These are phyloP conservation scores for Anas bernieri DNA, from an alignment of 2,797 vertebrate genomes.

Conservation along the genomic window DNA sequence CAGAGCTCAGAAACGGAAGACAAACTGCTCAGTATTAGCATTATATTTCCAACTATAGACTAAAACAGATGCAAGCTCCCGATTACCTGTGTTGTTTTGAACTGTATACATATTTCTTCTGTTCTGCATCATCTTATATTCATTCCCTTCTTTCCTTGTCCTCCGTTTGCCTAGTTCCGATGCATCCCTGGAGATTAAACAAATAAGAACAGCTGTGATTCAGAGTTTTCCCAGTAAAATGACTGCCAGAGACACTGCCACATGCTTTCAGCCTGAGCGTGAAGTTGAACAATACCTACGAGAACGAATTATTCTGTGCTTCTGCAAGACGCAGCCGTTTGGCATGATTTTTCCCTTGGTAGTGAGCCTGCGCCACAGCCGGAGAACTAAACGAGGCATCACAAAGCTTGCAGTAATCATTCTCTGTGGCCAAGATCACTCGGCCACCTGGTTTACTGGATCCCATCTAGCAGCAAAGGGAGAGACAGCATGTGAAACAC, in stretches of 20 bases:
- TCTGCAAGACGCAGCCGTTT: constrained; percentile 93
- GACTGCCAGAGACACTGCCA: not conserved
- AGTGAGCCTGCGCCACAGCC: constrained; percentile 96
- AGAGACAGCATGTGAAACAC: constrained; percentile 26
- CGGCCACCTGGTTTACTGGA: constrained; percentile 88
- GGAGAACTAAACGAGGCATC: constrained; percentile 97
- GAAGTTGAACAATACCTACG: constrained; percentile 85
- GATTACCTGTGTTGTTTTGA: constrained; percentile 88
- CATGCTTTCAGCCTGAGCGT: constrained; percentile 32
- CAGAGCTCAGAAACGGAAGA: not conserved
- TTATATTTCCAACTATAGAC: not conserved
- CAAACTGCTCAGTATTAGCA: not conserved
- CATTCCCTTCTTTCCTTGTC: constrained; percentile 90
- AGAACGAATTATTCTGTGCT: constrained; percentile 87
- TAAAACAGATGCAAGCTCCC: not conserved
- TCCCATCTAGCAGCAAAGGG: constrained; percentile 78
- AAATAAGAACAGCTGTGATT: constrained; percentile 37
- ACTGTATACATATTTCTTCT: constrained; percentile 86
- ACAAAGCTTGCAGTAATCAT: constrained; percentile 98
- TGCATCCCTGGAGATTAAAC: constrained; percentile 83
- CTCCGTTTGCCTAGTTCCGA: constrained; percentile 84
- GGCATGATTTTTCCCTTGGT: constrained; percentile 97
- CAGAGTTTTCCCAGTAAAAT: constrained; percentile 21
- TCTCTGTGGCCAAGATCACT: constrained; percentile 97
- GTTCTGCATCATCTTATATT: constrained; percentile 91